These are phyloP conservation scores for Thaumatotibia leucotreta DNA, from an alignment of 1,140 invertebrate genomes.

Conservation along the genomic window DNA sequence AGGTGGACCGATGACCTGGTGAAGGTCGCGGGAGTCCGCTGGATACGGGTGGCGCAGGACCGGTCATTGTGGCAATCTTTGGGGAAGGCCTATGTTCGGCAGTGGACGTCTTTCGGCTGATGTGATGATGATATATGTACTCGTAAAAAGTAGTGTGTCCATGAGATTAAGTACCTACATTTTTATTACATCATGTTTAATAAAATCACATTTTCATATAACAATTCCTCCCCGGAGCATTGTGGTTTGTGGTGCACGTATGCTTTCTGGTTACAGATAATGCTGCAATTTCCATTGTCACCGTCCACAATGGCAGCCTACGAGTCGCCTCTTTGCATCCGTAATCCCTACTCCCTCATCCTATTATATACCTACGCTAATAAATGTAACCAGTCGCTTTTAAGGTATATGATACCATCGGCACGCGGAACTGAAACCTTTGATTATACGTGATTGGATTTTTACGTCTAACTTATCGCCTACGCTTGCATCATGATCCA, in stretches of 20 bases:
- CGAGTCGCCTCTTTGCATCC: constrained; percentile 26
- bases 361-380: constrained; percentile 37
- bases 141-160: too few species aligned
- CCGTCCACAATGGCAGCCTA: constrained; percentile 32
- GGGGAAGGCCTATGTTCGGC: too few species aligned
- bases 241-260: constrained; percentile 20
- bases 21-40: too few species aligned
- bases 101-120: too few species aligned
- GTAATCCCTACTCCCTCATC: constrained; percentile 34
- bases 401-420: constrained; percentile 27
- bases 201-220: not conserved
- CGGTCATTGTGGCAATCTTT: too few species aligned
- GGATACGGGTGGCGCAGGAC: too few species aligned
- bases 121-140: too few species aligned
- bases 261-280: constrained; percentile 35
- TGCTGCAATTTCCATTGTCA: constrained; percentile 45
- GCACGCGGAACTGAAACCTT: constrained; percentile 24
- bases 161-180: too few species aligned
- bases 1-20: too few species aligned
- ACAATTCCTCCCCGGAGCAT: constrained; percentile 26
- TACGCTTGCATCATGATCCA: not conserved
- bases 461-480: constrained; percentile 22
- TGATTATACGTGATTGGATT: constrained; percentile 32
- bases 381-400: constrained; percentile 18
- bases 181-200: not conserved